A percentile compares a stretch with the other conserved stretches of the same genome.
phyloP scores from a whole-genome alignment of 1,140 invertebrate species.

The Lordiphosa mommai region DNA sequence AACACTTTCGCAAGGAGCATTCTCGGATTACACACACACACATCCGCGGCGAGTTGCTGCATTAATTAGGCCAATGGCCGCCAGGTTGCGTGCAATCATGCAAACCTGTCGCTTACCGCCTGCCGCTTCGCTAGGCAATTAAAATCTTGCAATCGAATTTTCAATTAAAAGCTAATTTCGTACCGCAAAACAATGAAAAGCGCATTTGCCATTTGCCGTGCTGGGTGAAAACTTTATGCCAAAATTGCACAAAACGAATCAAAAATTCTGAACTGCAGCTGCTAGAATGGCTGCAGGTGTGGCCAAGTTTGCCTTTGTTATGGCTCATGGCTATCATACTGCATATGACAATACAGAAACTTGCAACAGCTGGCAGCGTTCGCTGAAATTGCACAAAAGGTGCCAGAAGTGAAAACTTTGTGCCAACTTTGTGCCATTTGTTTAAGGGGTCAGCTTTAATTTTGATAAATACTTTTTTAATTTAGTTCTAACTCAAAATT shows the following conservation, averaged over 20 bases:
- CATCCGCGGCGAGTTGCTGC: slow-evolving; percentile 42
- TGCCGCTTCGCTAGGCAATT: slow-evolving; percentile 26
- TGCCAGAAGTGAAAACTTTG: slow-evolving; percentile 51
- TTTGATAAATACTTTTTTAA: no score
- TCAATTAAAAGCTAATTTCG: slow-evolving; percentile 62
- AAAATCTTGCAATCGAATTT: slow-evolving; percentile 63
- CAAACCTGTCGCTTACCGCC: slow-evolving; percentile 33
- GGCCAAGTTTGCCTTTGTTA: slow-evolving; percentile 15
- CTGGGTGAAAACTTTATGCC: not conserved
- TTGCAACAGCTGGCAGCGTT: slow-evolving; percentile 14
- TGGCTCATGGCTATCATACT: slow-evolving; percentile 38
- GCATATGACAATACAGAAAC: slow-evolving; percentile 40
- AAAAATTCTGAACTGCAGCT: slow-evolving; percentile 29
- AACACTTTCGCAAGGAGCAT: slow-evolving; percentile 11
- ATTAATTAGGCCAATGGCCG: slow-evolving; percentile 59
- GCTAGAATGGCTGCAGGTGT: slow-evolving; percentile 12
- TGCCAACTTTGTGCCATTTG: slow-evolving; percentile 33
- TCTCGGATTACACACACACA: slow-evolving; percentile 65
- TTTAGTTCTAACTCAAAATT: no score
- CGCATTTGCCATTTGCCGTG: slow-evolving; percentile 48
- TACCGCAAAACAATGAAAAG: slow-evolving; percentile 28
- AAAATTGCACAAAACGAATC: slow-evolving; percentile 6
- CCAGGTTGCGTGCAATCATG: slow-evolving; percentile 55
- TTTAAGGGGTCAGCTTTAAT: slow-evolving; percentile 16
- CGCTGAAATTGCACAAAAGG: slow-evolving; percentile 46